Conservation (phyloP, 2,888 invertebrate species). For the Palloptera scutellata region DNA sequence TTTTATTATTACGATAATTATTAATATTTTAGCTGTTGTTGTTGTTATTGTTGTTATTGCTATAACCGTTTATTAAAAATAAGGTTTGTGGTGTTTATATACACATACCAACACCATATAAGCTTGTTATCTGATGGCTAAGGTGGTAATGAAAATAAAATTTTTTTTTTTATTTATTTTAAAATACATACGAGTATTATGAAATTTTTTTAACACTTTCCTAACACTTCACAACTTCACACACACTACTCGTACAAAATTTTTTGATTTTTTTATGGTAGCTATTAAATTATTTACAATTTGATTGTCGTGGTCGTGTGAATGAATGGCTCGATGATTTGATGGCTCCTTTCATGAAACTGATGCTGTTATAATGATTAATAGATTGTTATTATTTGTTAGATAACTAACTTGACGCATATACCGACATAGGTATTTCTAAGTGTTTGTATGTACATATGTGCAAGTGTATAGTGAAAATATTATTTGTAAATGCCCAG, state of each 20-base stretch:
- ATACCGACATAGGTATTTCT: too few relatives aligned
- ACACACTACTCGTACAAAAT: too few relatives aligned
- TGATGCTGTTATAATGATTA: background rate
- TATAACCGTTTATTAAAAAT: constrained; percentile 6
- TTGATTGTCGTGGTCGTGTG: background rate
- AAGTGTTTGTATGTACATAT: too few relatives aligned
- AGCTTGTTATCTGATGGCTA: constrained; percentile 2
- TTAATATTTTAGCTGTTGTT: background rate
- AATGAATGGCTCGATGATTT: constrained; percentile 1
- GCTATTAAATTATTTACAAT: background rate
- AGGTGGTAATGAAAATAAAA: background rate
- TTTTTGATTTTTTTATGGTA: background rate
- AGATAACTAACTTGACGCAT: too few relatives aligned
- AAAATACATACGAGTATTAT: too few relatives aligned
- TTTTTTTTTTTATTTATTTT: too few relatives aligned
- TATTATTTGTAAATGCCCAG: too few relatives aligned
- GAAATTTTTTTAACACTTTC: background rate
- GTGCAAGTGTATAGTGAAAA: too few relatives aligned
- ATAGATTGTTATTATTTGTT: too few relatives aligned
- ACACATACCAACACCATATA: too few relatives aligned
- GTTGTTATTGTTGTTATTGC: background rate
- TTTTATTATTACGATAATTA: constrained; percentile 1
- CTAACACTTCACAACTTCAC: background rate
- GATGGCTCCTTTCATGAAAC: background rate
- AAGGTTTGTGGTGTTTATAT: too few relatives aligned